Evolutionary conservation across 2,113 vertebrate genomes (phyloP).

Genomic region (Malurus alboscapulatus): DNA sequence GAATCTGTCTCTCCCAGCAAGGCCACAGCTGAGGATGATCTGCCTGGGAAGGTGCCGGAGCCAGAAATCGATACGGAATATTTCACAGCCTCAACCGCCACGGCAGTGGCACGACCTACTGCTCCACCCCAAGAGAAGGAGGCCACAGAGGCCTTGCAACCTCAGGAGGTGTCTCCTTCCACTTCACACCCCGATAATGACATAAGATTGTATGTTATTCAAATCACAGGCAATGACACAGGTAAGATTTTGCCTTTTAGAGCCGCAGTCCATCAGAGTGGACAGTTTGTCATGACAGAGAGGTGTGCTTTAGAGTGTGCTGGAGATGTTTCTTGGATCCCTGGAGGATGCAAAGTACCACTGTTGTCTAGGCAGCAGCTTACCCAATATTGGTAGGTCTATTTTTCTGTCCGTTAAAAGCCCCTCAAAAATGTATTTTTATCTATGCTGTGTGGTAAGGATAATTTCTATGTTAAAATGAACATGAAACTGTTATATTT

Average conservation of each 20-base stretch:
- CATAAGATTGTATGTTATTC: conserved; percentile 80
- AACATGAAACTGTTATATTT: background rate
- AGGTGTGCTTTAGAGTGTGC: conserved; percentile 43
- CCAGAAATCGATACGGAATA: conserved; percentile 77
- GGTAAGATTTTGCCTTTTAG: conserved; percentile 82
- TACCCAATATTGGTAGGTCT: conserved; percentile 39
- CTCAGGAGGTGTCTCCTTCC: conserved; percentile 61
- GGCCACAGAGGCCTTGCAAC: conserved; percentile 57
- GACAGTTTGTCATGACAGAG: conserved; percentile 41
- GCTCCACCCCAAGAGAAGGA: conserved; percentile 48
- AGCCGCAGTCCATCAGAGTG: conserved; percentile 43
- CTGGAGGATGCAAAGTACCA: conserved; percentile 57
- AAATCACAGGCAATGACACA: conserved; percentile 81
- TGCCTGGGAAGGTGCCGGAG: conserved; percentile 49
- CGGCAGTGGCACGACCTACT: conserved; percentile 57
- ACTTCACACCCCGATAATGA: conserved; percentile 69
- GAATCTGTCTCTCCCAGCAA: conserved; percentile 70
- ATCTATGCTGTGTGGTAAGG: background rate
- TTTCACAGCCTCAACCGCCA: conserved; percentile 69
- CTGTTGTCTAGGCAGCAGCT: conserved; percentile 40
- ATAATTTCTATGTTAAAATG: background rate
- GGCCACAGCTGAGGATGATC: conserved; percentile 50
- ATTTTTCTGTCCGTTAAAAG: background rate
- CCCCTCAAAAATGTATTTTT: background rate
- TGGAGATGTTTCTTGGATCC: conserved; percentile 60